phyloP scores from a whole-genome alignment of 1,140 invertebrate genomes.

The Diprion similis region DNA sequence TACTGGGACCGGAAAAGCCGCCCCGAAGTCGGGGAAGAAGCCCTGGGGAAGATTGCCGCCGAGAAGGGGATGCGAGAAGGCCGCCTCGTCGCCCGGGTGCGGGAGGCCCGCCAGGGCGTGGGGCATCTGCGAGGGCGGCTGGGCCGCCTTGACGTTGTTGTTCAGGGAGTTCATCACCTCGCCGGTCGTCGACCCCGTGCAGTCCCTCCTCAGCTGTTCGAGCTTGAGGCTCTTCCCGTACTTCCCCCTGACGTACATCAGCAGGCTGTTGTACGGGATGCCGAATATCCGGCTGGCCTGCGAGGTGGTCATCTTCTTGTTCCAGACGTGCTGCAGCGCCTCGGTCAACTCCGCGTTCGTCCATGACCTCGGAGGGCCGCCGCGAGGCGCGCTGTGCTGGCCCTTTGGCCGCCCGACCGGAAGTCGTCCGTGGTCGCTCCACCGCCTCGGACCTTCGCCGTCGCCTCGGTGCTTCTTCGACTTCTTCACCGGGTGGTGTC shows the following conservation, averaged over 20 bases:
- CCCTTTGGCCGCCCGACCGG: constrained; percentile 78
- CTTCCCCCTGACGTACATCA: constrained; percentile 93
- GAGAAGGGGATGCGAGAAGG: constrained; percentile 69
- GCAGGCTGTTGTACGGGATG: constrained; percentile 88
- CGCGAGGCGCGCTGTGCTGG: constrained; percentile 86
- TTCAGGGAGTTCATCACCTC: constrained; percentile 74
- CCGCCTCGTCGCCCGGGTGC: constrained; percentile 43
- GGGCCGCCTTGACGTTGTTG: constrained; percentile 74
- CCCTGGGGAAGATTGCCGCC: constrained; percentile 60
- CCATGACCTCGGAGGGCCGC: constrained; percentile 88
- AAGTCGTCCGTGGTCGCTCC: constrained; percentile 50
- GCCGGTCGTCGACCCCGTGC: constrained; percentile 71
- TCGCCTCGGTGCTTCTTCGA: constrained; percentile 50
- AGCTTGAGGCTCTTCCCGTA: constrained; percentile 89
- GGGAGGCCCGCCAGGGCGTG: constrained; percentile 42
- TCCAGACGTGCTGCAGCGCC: constrained; percentile 89
- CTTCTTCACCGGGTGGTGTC: constrained; percentile 39
- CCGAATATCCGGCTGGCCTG: constrained; percentile 89
- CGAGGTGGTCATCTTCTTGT: constrained; percentile 93
- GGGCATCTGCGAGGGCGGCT: constrained; percentile 60
- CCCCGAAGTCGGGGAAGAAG: constrained; percentile 81
- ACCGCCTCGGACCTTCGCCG: constrained; percentile 43
- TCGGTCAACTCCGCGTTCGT: constrained; percentile 89
- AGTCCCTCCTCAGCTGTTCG: constrained; percentile 86
- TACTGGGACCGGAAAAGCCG: constrained; percentile 80